Evolutionary conservation across 2,888 invertebrate species (phyloP).

Genomic region (Magallana nippona): DNA sequence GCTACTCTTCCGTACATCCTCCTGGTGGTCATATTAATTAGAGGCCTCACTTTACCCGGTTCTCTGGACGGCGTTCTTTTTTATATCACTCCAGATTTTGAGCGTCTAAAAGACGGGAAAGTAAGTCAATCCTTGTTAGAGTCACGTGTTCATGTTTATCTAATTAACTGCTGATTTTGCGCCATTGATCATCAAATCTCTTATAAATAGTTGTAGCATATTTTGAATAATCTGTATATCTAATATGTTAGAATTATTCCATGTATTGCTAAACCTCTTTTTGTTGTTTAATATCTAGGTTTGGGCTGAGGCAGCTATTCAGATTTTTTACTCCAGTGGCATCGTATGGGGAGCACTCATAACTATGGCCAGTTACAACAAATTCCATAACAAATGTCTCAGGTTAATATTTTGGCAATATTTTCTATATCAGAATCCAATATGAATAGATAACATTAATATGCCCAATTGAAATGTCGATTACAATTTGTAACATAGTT

Average conservation of each 20-base stretch:
- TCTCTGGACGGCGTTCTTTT: slow-evolving; percentile 54
- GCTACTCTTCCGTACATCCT: slow-evolving; percentile 57
- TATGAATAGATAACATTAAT: too few relatives aligned
- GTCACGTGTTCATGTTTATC: too few relatives aligned
- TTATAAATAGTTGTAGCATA: too few relatives aligned
- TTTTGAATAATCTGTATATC: too few relatives aligned
- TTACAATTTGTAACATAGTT: too few relatives aligned
- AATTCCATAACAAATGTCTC: slow-evolving; percentile 70
- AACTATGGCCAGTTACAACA: slow-evolving; percentile 74
- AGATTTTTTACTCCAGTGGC: slow-evolving; percentile 80
- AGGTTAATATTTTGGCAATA: slow-evolving; percentile 53
- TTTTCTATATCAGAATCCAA: too few relatives aligned
- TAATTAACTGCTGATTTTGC: too few relatives aligned
- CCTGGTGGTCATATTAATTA: slow-evolving; percentile 55
- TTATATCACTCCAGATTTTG: slow-evolving; percentile 59
- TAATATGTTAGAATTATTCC: too few relatives aligned
- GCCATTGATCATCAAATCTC: too few relatives aligned
- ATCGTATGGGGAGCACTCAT: slow-evolving; percentile 76
- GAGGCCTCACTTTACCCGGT: slow-evolving; percentile 59
- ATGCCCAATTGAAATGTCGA: too few relatives aligned
- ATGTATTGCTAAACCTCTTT: too few relatives aligned
- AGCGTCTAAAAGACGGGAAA: slow-evolving; percentile 50
- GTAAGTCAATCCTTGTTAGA: slow-evolving; percentile 34
- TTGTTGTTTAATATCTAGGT: slow-evolving; percentile 61
- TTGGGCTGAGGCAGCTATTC: slow-evolving; percentile 79